phyloP scores from a whole-genome alignment of 2,888 invertebrate genomes.

The Luffia ferchaultella region DNA sequence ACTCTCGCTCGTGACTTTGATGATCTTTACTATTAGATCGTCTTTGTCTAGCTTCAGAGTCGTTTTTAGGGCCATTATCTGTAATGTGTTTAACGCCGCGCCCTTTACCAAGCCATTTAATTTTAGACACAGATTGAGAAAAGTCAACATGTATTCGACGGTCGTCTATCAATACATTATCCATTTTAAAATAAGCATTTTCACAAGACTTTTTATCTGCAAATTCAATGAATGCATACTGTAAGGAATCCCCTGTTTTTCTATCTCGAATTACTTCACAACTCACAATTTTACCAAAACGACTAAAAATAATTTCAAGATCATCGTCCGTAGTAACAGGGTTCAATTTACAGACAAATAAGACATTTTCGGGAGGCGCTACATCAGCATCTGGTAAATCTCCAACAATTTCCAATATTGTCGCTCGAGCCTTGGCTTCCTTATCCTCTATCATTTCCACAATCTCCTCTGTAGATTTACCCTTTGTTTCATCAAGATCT shows the following conservation, averaged over 20 bases:
- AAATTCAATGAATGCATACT: slow-evolving; percentile 99
- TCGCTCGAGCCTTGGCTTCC: slow-evolving; percentile 96
- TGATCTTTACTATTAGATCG: slow-evolving; percentile 1
- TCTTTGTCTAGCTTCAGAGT: slow-evolving; percentile 17
- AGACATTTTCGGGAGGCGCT: slow-evolving; percentile 97
- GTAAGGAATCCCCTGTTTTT: slow-evolving; percentile 91
- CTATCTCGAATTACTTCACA: slow-evolving; percentile 97
- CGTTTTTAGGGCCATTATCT: slow-evolving; percentile 27
- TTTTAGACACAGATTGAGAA: slow-evolving; percentile 97
- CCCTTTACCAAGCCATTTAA: slow-evolving; percentile 90
- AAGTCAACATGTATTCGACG: slow-evolving; percentile 99
- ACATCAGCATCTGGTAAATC: slow-evolving; percentile 97
- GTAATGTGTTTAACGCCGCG: slow-evolving; percentile 73
- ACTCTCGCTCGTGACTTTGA: not conserved
- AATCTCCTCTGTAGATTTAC: slow-evolving; percentile 84
- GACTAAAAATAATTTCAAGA: slow-evolving; percentile 95
- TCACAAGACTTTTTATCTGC: slow-evolving; percentile 92
- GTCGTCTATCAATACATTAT: slow-evolving; percentile 98
- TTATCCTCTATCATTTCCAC: slow-evolving; percentile 87
- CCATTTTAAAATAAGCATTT: slow-evolving; percentile 99
- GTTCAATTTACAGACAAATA: slow-evolving; percentile 99
- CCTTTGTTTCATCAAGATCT: slow-evolving; percentile 88
- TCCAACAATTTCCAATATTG: slow-evolving; percentile 97
- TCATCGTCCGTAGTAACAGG: slow-evolving; percentile 98
- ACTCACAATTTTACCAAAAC: slow-evolving; percentile 92